Evolutionary conservation across 2,888 invertebrate species (phyloP), one percentile per base, ranked within the genome.

Genomic region (Hypselothyrea guttata): DNA sequence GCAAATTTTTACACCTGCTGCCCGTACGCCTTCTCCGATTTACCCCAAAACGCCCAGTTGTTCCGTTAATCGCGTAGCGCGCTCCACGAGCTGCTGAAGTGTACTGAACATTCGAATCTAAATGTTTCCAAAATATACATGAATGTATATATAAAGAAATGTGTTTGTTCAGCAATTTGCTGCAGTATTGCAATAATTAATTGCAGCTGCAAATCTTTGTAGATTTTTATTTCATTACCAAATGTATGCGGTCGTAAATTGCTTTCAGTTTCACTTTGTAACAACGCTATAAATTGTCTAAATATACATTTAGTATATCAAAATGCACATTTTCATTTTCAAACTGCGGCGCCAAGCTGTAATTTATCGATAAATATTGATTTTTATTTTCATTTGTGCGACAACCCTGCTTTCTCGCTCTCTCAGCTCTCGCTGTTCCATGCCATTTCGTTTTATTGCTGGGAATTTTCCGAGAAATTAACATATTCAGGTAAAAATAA

Each of bases 11-110:
- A 55, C 72, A 61, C 69, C 59, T 61, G 46, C 61, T 34, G 8
- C n/a, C 57, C 11, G 11, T 16, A 8, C 16, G 7, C 49, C 44
- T 37, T 8, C 16, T 13, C 18, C 16, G 2, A 18, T 35, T 35
- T 46, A 51, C 62, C n/a, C n/a, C n/a, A n/a, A n/a, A n/a, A n/a
- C n/a, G n/a, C n/a, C n/a, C n/a, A n/a, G n/a, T n/a, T n/a, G n/a
- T n/a, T n/a, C n/a, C 47, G 59, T 60, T 61, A 60, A 54, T 60
- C 54, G 57, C 53, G 71, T 47, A 64, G 49, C 62, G 65, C 58
- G 38, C 66, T 54, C 81, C 62, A 49, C 55, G 65, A 78, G 68
- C 59, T 71, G 78, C 66, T 67, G 76, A 74, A 64, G 59, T 62
- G 52, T 71, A 78, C 74, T 78, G 22, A 35, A 22, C 12, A 31